Evolutionary conservation across 1,140 invertebrate species (phyloP), one percentile per base, ranked within the genome.

Genomic region (Orius laevigatus): DNA sequence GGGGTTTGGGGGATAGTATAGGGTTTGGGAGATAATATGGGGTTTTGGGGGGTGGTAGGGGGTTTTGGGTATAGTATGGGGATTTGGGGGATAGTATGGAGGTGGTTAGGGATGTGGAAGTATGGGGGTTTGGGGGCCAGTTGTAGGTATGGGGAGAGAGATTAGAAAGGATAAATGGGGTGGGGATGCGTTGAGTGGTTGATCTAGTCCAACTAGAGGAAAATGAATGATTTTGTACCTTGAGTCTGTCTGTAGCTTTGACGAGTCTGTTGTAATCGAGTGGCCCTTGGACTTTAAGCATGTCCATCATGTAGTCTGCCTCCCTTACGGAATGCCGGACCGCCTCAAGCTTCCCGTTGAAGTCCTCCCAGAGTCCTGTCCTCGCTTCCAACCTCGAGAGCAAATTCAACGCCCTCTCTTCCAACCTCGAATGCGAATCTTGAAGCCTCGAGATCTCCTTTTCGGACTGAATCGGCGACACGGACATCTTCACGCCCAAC

Each of bases 291-390:
- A 86, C 78, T 1, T 78, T 79, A 2, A 86, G 66, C 10, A 86
- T 62, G 56, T 87, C 81, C 66, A 85, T 82, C 81, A 85, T 84
- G 56, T 83, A 86, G 60, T 85, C 82, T 0, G 81, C 79, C 55
- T 86, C 81, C 48, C 83, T 72, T 0, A 84, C 79, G 0, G 79
- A 82, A 31, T 81, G 76, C 44, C 84, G 79, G 1, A 87, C 80
- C 60, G 77, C 56, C 55, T 86, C 81, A 49, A 85, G 60, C 55
- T 84, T 80, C 12, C 71, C 64, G 54, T 84, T 19, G 78, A 64
- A 57, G 38, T 44, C 48, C 31, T 74, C 65, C 83, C 83, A 87
- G 5, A 86, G 59, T 8, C 68, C 70, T 14, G 81, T 57, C 6
- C 78, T 70, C 40, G 69, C 71, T n/a, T 71, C 69, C 3, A 87